Base-by-base conservation (phyloP, 2,113 vertebrate species). In the Numenius arquata region DNA sequence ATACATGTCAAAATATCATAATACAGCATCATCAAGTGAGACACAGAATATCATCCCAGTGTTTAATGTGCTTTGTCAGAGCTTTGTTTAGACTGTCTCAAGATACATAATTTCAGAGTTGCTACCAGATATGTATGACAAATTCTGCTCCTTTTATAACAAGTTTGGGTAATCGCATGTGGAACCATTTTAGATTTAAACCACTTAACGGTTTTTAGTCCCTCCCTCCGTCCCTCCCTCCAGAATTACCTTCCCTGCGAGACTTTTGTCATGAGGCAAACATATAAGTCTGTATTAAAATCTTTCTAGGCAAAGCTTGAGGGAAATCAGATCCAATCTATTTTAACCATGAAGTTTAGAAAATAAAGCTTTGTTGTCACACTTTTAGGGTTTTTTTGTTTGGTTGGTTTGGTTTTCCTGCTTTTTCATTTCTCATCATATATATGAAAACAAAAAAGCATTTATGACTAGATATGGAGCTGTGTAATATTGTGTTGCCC, bases 391-490 rank as follows among this genome's bases (percentile, higher is more conserved):
- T 32, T 58, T 22, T 58, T 56, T 56, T 30, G 11, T 56, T 56
- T 58, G 30, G 14, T 61, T 55, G 5, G 40, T 40, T 8, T 53
- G 11, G 16, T 53, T 21, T 36, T 12, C 2, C 16, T 8, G 3
- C 23, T 36, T 65, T 84, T 84, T 47, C 3, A 63, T 78, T 36
- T 73, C 9, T 71, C 53, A 30, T 53, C 2, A 29, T 29, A 29
- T 41, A 29, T 8, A 25, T n/a, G 7, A 6, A 15, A 7, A n/a
- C n/a, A 36, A 29, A 20, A 56, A 70, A 22, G 0, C 5, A 34
- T 21, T 74, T 83, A 40, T 0, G 3, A 40, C 1, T 25, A 30
- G 16, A 30, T 9, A 4, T 6, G 5, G 12, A 43, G 20, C 34
- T n/a, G 48, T 21, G 12, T 52, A 41, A 11, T 30, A 13, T 1